phyloP scores from a whole-genome alignment of 2,888 invertebrate species.

The Leptinotarsa haldemani region DNA sequence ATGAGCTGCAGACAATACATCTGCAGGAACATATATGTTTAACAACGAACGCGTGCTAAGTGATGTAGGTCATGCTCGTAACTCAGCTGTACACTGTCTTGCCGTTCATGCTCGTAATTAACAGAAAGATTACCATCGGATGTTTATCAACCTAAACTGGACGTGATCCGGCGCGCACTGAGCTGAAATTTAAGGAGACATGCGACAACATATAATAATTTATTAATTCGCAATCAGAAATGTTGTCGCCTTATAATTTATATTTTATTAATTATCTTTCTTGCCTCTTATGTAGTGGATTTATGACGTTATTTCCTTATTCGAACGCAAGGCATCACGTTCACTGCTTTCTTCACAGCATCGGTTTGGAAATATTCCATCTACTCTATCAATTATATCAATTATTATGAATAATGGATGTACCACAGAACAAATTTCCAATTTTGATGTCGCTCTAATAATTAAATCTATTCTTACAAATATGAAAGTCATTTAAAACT shows the following conservation, averaged over 20 bases:
- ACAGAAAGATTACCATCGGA: slow-evolving; percentile 42
- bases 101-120: slow-evolving; percentile 38
- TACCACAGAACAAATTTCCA: too few relatives aligned
- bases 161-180: slow-evolving; percentile 26
- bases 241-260: slow-evolving; percentile 24
- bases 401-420: too few relatives aligned
- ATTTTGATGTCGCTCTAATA: too few relatives aligned
- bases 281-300: neutral
- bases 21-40: slow-evolving; percentile 28
- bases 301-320: slow-evolving; percentile 10
- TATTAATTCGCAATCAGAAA: slow-evolving; percentile 25
- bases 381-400: neutral
- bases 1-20: slow-evolving; percentile 3
- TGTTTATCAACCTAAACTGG: slow-evolving; percentile 37
- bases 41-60: slow-evolving; percentile 39
- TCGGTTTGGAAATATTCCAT: neutral
- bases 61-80: slow-evolving; percentile 45
- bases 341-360: neutral
- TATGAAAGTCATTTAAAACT: too few relatives aligned
- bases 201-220: slow-evolving; percentile 24
- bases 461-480: too few relatives aligned
- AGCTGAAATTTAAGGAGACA: slow-evolving; percentile 29
- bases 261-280: slow-evolving; percentile 27
- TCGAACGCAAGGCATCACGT: neutral
- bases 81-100: slow-evolving; percentile 42